Evolutionary conservation across 2,113 vertebrate genomes (phyloP), one percentile per base, ranked within the genome.

Genomic region (Orthonyx spaldingii): DNA sequence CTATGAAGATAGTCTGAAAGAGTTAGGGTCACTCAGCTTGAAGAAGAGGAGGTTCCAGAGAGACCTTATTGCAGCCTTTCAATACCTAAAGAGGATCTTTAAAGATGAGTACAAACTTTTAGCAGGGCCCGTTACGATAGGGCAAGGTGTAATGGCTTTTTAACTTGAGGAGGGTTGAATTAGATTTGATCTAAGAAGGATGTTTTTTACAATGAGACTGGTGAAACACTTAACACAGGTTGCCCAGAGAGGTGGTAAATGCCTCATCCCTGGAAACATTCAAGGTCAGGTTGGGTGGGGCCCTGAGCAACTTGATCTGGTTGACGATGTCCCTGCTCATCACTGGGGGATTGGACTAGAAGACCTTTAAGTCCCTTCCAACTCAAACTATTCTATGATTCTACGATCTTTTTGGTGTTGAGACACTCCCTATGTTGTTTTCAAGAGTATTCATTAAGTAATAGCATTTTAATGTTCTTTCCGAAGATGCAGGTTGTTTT

Each of bases 81-180:
- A 59, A 8, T 26, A 35, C 23, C 24, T 46, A 18, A 60, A 46
- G 28, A 13, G 4, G 13, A 26, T 24, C 6, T 66, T n/a, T 30
- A n/a, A 44, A 68, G 24, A 60, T 46, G 6, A 30, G 33, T 33
- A 26, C 20, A 53, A 66, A 53, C 19, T 20, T 52, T 30, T 75
- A 53, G 46, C 53, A 47, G 13, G 20, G 9, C 0, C 0, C 68
- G 5, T 46, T 46, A n/a, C 8, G 5, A 18, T 46, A 60, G 39
- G 5, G 1, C 42, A 18, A 30, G 19, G 3, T 50, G 6, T n/a
- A 52, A 20, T 0, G 0, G 13, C 39, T 66, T 60, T 77, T 72
- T 72, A 42, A 42, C 11, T 80, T 8, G 8, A 42, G 11, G 32
- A 49, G 11, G 7, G 14, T 42, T 89, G 46, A 39, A 53, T 47